Conservation (phyloP, 2,113 vertebrate genomes). For the Zosterops borbonicus region DNA sequence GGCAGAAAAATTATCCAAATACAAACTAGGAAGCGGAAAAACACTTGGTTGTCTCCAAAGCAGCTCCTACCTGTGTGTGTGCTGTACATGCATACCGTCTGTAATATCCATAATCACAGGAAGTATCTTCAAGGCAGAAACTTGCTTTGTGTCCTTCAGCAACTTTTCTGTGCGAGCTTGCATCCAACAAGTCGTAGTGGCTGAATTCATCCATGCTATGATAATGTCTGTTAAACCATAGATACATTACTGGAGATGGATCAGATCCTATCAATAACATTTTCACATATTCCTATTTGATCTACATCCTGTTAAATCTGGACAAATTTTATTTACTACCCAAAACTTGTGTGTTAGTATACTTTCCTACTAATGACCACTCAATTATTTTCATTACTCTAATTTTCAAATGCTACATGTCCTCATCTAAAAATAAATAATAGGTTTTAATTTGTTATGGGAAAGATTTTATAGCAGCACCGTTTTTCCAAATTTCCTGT, state of each 20-base stretch:
- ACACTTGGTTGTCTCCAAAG: not conserved
- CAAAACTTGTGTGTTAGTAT: not conserved
- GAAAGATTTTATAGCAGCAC: not conserved
- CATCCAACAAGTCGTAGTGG: constrained; percentile 91
- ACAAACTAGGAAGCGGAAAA: not conserved
- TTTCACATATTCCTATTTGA: not conserved
- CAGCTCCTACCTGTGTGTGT: constrained; percentile 86
- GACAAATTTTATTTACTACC: not conserved
- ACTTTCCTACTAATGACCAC: not conserved
- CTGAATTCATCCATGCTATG: constrained; percentile 99
- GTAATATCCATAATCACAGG: constrained; percentile 93
- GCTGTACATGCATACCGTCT: constrained; percentile 93
- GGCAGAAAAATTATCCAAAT: not conserved
- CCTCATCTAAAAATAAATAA: not conserved
- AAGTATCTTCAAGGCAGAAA: constrained; percentile 96
- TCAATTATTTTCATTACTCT: not conserved
- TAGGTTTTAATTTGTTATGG: not conserved
- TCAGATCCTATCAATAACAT: not conserved
- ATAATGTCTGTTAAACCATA: constrained; percentile 83
- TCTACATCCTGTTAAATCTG: not conserved
- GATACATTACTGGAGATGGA: not conserved
- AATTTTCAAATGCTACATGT: not conserved
- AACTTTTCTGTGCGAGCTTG: constrained; percentile 79
- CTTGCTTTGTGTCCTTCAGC: constrained; percentile 98
- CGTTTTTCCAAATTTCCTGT: not conserved